These are phyloP conservation scores for Leucosticte australis DNA, from an alignment of 2,113 vertebrate species.

Conservation along the genomic window DNA sequence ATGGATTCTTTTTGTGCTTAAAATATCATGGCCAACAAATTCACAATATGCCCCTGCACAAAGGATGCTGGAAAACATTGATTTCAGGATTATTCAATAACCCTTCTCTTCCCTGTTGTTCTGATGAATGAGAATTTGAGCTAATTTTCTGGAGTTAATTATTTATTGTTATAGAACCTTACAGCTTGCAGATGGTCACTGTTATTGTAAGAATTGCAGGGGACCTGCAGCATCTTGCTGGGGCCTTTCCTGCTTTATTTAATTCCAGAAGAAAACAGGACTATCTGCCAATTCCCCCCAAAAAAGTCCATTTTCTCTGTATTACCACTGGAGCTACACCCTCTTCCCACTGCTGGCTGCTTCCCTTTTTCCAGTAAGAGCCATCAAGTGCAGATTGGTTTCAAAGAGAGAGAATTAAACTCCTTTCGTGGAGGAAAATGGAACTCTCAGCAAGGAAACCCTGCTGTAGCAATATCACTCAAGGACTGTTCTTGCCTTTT, in stretches of 20 bases:
- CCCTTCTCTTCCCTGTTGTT: neutral
- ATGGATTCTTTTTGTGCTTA: neutral
- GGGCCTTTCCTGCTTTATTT: neutral
- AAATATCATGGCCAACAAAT: neutral
- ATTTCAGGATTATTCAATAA: neutral
- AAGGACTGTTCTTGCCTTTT: neutral
- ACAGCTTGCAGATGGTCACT: neutral
- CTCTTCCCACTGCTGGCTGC: neutral
- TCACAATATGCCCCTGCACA: neutral
- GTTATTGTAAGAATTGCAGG: neutral
- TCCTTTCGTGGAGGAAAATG: neutral
- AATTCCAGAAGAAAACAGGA: neutral
- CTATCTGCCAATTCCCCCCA: neutral
- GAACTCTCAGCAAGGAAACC: neutral
- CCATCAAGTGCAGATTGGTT: neutral
- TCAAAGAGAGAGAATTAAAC: neutral
- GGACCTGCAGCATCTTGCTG: neutral
- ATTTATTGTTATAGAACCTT: neutral
- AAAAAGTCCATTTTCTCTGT: neutral
- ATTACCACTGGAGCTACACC: neutral
- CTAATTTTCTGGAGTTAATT: conserved; percentile 6
- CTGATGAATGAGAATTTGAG: neutral
- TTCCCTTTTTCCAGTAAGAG: neutral
- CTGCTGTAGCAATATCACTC: neutral
- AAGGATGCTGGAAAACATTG: neutral